Evolutionary conservation across 2,797 vertebrate species (phyloP).

Genomic region (Melanotaenia nigrans): DNA sequence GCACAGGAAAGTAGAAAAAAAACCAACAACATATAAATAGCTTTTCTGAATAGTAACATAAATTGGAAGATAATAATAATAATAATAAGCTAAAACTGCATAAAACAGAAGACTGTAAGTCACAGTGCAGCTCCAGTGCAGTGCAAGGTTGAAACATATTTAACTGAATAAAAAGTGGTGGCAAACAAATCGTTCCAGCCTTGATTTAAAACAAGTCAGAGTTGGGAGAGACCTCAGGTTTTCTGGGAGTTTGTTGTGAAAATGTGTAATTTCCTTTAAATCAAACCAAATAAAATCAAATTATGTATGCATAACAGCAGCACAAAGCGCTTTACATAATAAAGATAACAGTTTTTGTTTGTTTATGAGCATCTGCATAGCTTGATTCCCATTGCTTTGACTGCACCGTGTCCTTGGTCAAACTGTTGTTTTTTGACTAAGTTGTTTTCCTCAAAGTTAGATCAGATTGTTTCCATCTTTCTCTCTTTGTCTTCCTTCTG

Average conservation of each 20-base stretch:
- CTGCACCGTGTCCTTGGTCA: not conserved
- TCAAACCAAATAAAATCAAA: conserved; percentile 6
- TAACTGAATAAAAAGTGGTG: conserved; percentile 43
- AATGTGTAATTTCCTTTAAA: not conserved
- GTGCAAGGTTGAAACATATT: conserved; percentile 44
- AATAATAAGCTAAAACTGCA: conserved; percentile 31
- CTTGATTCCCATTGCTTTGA: not conserved
- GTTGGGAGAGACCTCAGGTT: conserved; percentile 55
- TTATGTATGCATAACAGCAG: not conserved
- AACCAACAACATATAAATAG: conserved; percentile 2
- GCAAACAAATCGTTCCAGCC: conserved; percentile 54
- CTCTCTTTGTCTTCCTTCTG: not conserved
- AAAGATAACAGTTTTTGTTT: no score
- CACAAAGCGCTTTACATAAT: no score
- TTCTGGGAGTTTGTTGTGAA: conserved; percentile 59
- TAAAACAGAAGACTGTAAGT: conserved; percentile 43
- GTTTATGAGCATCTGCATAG: not conserved
- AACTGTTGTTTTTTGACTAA: no score
- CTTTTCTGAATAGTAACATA: conserved; percentile 32
- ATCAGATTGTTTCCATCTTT: not conserved
- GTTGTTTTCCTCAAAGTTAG: not conserved
- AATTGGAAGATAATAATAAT: conserved; percentile 26
- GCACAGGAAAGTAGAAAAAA: conserved; percentile 34
- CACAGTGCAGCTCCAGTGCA: conserved; percentile 38
- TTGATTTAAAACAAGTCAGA: conserved; percentile 52